A percentile compares a stretch with the other conserved stretches of the same genome.
Conservation (phyloP, 2,797 vertebrate genomes). For the Eleutherodactylus coqui region DNA sequence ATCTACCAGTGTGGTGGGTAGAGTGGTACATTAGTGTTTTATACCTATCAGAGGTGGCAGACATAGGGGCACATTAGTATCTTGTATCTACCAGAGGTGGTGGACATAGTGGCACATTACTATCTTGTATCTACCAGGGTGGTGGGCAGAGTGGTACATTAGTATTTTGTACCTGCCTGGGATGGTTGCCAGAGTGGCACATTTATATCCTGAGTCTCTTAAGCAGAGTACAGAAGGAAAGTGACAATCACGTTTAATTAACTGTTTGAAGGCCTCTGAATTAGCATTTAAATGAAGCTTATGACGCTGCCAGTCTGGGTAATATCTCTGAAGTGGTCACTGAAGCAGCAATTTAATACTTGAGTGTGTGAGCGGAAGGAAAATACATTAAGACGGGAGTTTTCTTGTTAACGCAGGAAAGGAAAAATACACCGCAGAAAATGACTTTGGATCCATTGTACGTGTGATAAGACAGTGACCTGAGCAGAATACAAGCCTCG, state of each 20-base stretch:
- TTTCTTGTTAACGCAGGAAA: conserved; percentile 10
- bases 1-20: not conserved
- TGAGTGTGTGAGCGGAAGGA: conserved; percentile 4
- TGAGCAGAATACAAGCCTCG: not conserved
- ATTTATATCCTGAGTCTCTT: not conserved
- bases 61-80: not conserved
- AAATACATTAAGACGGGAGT: conserved; percentile 14
- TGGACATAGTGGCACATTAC: not conserved
- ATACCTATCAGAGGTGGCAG: not conserved
- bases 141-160: not conserved
- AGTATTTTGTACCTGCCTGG: not conserved
- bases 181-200: not conserved
- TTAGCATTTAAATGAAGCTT: conserved; percentile 48
- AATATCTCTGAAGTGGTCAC: conserved; percentile 45
- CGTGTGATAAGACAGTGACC: conserved; percentile 8
- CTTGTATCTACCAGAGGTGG: not conserved
- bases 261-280: conserved; percentile 16
- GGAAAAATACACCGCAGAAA: conserved; percentile 21
- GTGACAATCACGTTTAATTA: conserved; percentile 14
- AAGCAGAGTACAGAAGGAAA: not conserved
- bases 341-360: conserved; percentile 48
- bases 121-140: not conserved
- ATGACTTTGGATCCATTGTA: conserved; percentile 25
- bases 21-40: not conserved
- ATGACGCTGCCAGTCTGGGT: not conserved